Evolutionary conservation across 2,113 vertebrate species (phyloP).

Genomic region (Melanotaenia duboulayi): DNA sequence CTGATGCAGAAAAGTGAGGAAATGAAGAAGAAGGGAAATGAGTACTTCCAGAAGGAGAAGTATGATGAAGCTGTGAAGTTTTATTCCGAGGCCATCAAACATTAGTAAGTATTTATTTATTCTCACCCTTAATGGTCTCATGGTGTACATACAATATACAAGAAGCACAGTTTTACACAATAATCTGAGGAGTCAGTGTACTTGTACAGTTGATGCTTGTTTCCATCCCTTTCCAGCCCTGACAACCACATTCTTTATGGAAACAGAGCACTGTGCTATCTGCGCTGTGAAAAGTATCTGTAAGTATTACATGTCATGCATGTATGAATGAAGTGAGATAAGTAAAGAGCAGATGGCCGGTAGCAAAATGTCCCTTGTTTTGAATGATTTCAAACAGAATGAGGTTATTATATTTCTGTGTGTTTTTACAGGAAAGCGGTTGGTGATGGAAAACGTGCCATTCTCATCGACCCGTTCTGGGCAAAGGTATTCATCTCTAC

Average conservation of each 20-base stretch:
- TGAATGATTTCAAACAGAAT: no score
- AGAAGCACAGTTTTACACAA: no score
- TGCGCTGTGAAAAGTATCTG: constrained; percentile 81
- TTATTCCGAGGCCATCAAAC: constrained; percentile 89
- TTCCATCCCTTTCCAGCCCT: constrained; percentile 76
- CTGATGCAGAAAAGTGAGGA: constrained; percentile 85
- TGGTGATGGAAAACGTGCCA: constrained; percentile 91
- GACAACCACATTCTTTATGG: constrained; percentile 91
- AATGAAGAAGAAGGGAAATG: constrained; percentile 89
- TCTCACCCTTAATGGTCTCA: no score
- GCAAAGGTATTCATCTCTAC: constrained; percentile 85
- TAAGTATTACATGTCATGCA: constrained; percentile 63
- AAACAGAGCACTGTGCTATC: constrained; percentile 92
- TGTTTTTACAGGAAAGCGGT: constrained; percentile 84
- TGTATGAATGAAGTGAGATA: no score
- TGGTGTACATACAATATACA: no score
- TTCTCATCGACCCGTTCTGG: constrained; percentile 88
- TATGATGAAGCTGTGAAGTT: constrained; percentile 83
- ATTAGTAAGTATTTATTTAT: constrained; percentile 82
- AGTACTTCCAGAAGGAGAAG: constrained; percentile 83
- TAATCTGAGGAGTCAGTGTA: neutral
- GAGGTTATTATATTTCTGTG: no score
- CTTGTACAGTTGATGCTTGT: neutral
- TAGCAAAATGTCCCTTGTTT: no score
- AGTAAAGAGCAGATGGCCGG: no score